Conservation (phyloP, 1,140 invertebrate species). For the Cotesia glomerata region DNA sequence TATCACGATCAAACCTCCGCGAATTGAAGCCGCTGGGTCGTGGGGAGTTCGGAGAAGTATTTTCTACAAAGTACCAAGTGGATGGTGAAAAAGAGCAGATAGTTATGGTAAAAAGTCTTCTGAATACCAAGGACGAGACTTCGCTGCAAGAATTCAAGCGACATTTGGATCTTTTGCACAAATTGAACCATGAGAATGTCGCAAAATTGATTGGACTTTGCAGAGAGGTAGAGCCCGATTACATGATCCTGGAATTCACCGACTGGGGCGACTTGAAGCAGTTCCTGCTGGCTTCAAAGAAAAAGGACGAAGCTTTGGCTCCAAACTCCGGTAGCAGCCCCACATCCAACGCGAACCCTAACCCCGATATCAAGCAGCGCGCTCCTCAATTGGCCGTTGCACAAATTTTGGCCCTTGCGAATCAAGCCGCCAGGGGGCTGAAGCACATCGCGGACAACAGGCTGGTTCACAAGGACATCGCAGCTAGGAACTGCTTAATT, state of each 20-base stretch:
- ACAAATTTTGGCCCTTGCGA: slow-evolving; percentile 75
- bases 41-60: slow-evolving; percentile 90
- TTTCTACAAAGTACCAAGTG: slow-evolving; percentile 69
- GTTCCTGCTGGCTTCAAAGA: slow-evolving; percentile 84
- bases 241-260: slow-evolving; percentile 88
- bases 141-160: slow-evolving; percentile 83
- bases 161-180: slow-evolving; percentile 84
- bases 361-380: slow-evolving; percentile 56
- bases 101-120: slow-evolving; percentile 77
- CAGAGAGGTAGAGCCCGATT: slow-evolving; percentile 83
- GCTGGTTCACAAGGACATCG: slow-evolving; percentile 86
- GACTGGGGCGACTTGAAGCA: slow-evolving; percentile 97
- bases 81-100: slow-evolving; percentile 51
- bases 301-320: slow-evolving; percentile 53
- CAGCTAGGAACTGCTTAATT: slow-evolving; percentile 91
- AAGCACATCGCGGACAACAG: slow-evolving; percentile 79
- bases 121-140: slow-evolving; percentile 78
- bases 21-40: slow-evolving; percentile 87
- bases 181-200: slow-evolving; percentile 81
- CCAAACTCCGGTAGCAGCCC: too few species aligned
- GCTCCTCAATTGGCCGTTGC: slow-evolving; percentile 71
- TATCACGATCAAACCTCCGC: slow-evolving; percentile 75
- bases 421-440: slow-evolving; percentile 85
- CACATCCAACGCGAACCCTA: slow-evolving; percentile 22
- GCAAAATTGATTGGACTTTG: slow-evolving; percentile 81